Percentiles rank a stretch among this genome's conserved stretches.
These are phyloP conservation scores for Ferrisia virgata DNA, from an alignment of 2,888 invertebrate genomes.

Conservation along the genomic window DNA sequence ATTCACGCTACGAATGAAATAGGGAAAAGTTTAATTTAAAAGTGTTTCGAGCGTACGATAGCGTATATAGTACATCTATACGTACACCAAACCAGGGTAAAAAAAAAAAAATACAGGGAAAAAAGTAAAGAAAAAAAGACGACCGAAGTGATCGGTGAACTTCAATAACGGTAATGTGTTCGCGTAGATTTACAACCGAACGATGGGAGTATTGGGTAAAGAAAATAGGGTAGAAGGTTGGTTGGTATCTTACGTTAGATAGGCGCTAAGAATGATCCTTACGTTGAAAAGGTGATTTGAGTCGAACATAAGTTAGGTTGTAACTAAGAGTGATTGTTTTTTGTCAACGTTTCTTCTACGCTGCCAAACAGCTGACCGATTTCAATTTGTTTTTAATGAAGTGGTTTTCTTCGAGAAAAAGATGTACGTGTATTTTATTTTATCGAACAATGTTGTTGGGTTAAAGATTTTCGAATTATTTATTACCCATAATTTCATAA, in stretches of 20 bases:
- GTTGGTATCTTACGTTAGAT: not conserved
- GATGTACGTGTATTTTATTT: not conserved
- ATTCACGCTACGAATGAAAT: not conserved
- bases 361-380: not conserved
- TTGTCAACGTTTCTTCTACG: not conserved
- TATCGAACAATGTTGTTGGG: not conserved
- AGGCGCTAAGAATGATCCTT: not conserved
- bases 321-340: constrained; percentile 15
- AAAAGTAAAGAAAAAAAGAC: not conserved
- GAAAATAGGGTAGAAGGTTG: not conserved
- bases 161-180: not conserved
- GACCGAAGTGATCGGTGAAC: not conserved
- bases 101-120: not conserved
- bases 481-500: no score
- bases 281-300: not conserved
- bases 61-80: not conserved
- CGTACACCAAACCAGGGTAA: not conserved
- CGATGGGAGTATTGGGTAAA: not conserved
- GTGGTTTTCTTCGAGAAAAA: not conserved
- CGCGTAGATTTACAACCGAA: not conserved
- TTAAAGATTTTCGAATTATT: no score
- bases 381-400: not conserved
- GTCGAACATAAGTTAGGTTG: not conserved
- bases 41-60: not conserved
- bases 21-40: not conserved